Base-by-base conservation (phyloP, 2,113 vertebrate species). In the Austrofundulus limnaeus region DNA sequence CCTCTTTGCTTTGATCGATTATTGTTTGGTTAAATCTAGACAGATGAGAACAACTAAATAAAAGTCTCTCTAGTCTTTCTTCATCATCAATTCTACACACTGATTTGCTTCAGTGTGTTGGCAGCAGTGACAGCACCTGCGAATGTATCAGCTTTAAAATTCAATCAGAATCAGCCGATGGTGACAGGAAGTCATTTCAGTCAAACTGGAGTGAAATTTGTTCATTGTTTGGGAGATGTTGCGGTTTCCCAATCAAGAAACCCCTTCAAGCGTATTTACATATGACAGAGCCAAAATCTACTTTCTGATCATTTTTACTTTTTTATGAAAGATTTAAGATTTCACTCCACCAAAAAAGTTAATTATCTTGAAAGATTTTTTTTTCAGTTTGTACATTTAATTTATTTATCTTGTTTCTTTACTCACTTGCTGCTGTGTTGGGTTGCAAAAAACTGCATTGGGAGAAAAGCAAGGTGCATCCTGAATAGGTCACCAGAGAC, bases 1-100 rank as follows among this genome's bases (percentile, higher is more conserved):
- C 50, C 20, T 55, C 37, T 52, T 45, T 20, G 24, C 34, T 47
- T 59, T 64, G 60, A 75, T 37, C 61, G 66, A 73, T 81, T 49
- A 68, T 43, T 13, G 7, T 19, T 68, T 63, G 54, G 17, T 70
- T 43, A 39, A 14, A 19, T 54, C 43, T 19, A 42, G 55, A 56
- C 34, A 66, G 59, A 66, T 38, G 56, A 64, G 31, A 59, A 34
- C 43, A 55, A 38, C 42, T 62, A 63, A 63, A 43, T 70, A 52
- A 72, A 50, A 17, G 20, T 62, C 46, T 48, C 24, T 46, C 23
- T 31, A 28, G 42, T 34, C 68, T 52, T 38, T 50, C 17, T 24
- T 46, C 55, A 59, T 70, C 38, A 49, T 48, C 19, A 38, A 23
- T 31, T 20, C 54, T 43, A 55, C 31, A 66, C 1, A 52, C 42